Base-by-base conservation (phyloP, 2,888 invertebrate species). In the Drosophila aldrichi region DNA sequence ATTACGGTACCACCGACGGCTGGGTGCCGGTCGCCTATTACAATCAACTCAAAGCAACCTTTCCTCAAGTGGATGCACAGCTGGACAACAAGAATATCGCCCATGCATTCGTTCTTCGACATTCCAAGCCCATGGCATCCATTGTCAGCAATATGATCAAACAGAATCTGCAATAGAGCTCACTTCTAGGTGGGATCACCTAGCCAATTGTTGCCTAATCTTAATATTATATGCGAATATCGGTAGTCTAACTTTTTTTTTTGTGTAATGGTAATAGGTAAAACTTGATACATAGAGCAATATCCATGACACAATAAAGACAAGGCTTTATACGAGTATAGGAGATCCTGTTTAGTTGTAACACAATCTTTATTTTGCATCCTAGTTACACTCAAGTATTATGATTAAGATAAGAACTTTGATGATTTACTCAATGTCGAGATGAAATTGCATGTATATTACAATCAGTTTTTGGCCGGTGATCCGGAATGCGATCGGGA, bases 11-110 rank as follows among this genome's bases (percentile, higher is more conserved):
- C 6, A 94, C 91, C 5, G 98, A 99, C 92, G 95, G 95, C 9
- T 99, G 98, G 98, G 96, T 95, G 57, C 98, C 98, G 0, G 82
- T 95, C 1, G 92, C 93, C 44, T 97, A 96, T 90, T 97, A 95
- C 90, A 93, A 95, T 32, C 95, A 96, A 71, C 92, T 98, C 65
- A 94, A 94, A 73, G 81, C 92, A 22, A 93, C 93, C 63, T 94
- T 95, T 90, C 96, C 96, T 0, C 92, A 94, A 62, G 93, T 95
- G 9, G 94, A 96, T 74, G 95, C 95, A 4, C 92, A 94, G 70
- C 87, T 96, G 22, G 96, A 96, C 89, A 92, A 94, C 22, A 92
- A 94, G 52, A 94, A 94, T 22, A 94, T 95, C 82, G 94, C 94
- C 38, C 98, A 98, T 93, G 95, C 97, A 4, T 98, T 97, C 94